Evolutionary conservation across 2,797 vertebrate genomes (phyloP), one percentile per base, ranked within the genome.

Genomic region (Channa striata): DNA sequence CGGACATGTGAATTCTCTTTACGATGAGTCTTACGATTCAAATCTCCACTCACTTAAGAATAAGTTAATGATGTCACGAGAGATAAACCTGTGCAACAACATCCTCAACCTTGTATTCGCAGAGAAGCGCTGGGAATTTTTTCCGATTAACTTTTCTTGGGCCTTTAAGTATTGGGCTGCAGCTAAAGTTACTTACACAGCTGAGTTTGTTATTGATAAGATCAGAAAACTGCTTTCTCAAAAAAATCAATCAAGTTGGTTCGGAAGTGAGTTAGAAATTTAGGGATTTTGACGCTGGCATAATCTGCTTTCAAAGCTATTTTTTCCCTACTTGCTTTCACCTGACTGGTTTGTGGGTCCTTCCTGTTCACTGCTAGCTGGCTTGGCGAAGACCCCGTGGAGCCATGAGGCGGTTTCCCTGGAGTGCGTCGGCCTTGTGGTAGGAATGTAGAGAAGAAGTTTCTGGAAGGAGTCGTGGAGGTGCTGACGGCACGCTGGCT

Each of bases 371-470:
- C 66, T 1, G 83, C 75, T 25, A 74, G 68, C 90, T 96, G 97
- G 7, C 83, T 89, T 17, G 95, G 95, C 3, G 94, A 94, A 6
- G 94, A 87, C 1, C 92, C 94, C 0, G 89, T 49, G 3, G 89
- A 57, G 14, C 81, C 62, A 30, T 90, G 94, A 0, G 82, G 46
- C 3, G 87, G 56, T 83, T 93, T 96, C 4, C 87, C 91, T 0
- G 95, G 93, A 12, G 91, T 91, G 49, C 95, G 96, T 87, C 95
- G 95, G 57, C 92, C 93, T 68, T 98, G 97, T 0, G 96, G 95
- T 57, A 99, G 95, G 81, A 99, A 92, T 19, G 97, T 97, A 11
- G 96, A 97, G 89, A 99, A 97, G 64, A 97, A 97, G 82, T 95
- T 93, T 84, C 96, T 94, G 42, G 97, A 93, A 0, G 97, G 95